phyloP scores from a whole-genome alignment of 2,888 invertebrate genomes.

The Agrochola litura region DNA sequence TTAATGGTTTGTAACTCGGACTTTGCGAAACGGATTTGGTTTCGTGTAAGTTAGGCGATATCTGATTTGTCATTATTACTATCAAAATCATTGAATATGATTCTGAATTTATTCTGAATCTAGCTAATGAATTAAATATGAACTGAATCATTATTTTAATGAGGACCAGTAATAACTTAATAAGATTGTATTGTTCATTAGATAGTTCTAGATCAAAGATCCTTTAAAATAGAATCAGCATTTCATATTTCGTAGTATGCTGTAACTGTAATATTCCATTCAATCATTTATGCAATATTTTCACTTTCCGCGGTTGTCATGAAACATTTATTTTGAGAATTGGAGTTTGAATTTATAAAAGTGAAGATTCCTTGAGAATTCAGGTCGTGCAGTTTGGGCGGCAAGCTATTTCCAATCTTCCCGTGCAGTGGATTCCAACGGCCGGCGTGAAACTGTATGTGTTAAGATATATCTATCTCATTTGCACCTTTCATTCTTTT shows the following conservation, averaged over 20 bases:
- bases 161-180: not conserved
- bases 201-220: not conserved
- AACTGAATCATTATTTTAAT: not conserved
- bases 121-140: not conserved
- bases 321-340: slow-evolving; percentile 60
- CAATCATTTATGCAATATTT: not conserved
- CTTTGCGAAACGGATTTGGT: slow-evolving; percentile 28
- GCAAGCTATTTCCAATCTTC: slow-evolving; percentile 85
- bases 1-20: slow-evolving; percentile 33
- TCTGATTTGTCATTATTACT: not conserved
- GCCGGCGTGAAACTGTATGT: slow-evolving; percentile 46
- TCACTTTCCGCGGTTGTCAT: slow-evolving; percentile 2
- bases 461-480: slow-evolving; percentile 53
- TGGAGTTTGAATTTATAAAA: slow-evolving; percentile 67
- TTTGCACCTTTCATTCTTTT: slow-evolving; percentile 47
- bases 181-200: not conserved
- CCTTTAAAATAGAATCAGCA: not conserved
- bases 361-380: slow-evolving; percentile 74
- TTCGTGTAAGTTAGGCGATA: not conserved
- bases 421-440: slow-evolving; percentile 71
- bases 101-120: not conserved
- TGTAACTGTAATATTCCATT: not conserved
- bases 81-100: not conserved
- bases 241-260: not conserved
- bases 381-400: slow-evolving; percentile 81